phyloP scores from a whole-genome alignment of 1,140 invertebrate species.

The Oreohelix idahoensis region DNA sequence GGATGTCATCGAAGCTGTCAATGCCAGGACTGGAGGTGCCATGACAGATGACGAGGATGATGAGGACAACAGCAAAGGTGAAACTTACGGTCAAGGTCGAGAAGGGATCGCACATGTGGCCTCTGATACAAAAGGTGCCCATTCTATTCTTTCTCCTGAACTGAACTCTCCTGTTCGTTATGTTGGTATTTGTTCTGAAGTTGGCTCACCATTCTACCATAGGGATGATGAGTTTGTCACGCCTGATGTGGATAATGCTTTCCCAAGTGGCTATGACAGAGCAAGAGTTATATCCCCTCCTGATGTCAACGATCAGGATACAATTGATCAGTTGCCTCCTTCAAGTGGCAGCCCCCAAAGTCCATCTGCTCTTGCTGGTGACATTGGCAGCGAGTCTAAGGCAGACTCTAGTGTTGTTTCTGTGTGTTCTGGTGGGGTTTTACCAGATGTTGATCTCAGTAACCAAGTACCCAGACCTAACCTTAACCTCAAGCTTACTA shows the following conservation, averaged over 20 bases:
- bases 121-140: conserved; percentile 40
- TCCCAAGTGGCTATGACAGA: not conserved
- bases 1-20: conserved; percentile 45
- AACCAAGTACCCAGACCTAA: conserved; percentile 3
- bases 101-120: conserved; percentile 30
- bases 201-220: conserved; percentile 22
- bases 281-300: not conserved
- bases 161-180: conserved; percentile 42
- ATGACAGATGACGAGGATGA: conserved; percentile 38
- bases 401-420: conserved; percentile 14
- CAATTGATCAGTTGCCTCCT: too few species aligned
- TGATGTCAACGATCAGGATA: not conserved
- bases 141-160: conserved; percentile 31
- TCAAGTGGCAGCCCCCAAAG: not conserved
- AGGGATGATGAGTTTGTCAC: conserved; percentile 26
- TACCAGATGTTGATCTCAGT: not conserved
- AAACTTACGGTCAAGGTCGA: not conserved
- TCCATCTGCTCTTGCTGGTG: not conserved
- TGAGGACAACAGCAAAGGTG: conserved; percentile 5
- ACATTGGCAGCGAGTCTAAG: not conserved
- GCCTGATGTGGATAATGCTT: conserved; percentile 35
- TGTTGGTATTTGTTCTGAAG: conserved; percentile 38
- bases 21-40: conserved; percentile 42
- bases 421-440: not conserved
- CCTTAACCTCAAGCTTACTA: conserved; percentile 27